Conservation (phyloP, 1,140 invertebrate genomes). For the Whitmania pigra region DNA sequence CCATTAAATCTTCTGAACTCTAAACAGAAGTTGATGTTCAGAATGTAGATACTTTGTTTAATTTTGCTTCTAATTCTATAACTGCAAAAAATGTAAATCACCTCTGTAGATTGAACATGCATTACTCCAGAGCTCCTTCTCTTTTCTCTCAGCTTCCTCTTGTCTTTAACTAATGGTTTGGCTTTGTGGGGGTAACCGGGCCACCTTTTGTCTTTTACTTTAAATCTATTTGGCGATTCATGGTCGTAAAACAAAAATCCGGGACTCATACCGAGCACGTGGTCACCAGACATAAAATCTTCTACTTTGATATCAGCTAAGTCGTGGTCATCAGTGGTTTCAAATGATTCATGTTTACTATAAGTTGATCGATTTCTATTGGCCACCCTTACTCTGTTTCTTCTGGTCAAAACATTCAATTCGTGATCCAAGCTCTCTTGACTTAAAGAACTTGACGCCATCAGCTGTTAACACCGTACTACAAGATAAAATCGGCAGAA, state of each 20-base stretch:
- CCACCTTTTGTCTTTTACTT: conserved; percentile 45
- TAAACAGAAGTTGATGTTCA: conserved; percentile 29
- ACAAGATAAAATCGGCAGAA: too few species aligned
- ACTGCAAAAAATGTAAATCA: neutral
- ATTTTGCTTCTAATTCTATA: neutral
- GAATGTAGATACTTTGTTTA: neutral
- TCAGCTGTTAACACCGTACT: conserved; percentile 28
- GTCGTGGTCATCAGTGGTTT: conserved; percentile 26
- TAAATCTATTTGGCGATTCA: conserved; percentile 45
- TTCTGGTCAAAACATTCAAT: conserved; percentile 46
- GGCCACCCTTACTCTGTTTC: conserved; percentile 43
- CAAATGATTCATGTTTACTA: conserved; percentile 20
- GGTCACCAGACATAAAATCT: conserved; percentile 26
- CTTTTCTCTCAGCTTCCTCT: conserved; percentile 53
- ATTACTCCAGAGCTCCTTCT: conserved; percentile 53
- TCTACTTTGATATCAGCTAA: conserved; percentile 27
- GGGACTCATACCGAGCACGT: neutral
- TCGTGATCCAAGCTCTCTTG: conserved; percentile 52
- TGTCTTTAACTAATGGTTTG: conserved; percentile 47
- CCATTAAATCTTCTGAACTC: conserved; percentile 54
- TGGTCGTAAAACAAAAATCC: conserved; percentile 36
- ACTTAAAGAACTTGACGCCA: conserved; percentile 56
- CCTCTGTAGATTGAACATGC: conserved; percentile 54
- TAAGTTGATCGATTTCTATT: conserved; percentile 1
- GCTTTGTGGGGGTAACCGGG: conserved; percentile 50